Evolutionary conservation across 2,888 invertebrate species (phyloP).

Genomic region (Orchesella flavescens): DNA sequence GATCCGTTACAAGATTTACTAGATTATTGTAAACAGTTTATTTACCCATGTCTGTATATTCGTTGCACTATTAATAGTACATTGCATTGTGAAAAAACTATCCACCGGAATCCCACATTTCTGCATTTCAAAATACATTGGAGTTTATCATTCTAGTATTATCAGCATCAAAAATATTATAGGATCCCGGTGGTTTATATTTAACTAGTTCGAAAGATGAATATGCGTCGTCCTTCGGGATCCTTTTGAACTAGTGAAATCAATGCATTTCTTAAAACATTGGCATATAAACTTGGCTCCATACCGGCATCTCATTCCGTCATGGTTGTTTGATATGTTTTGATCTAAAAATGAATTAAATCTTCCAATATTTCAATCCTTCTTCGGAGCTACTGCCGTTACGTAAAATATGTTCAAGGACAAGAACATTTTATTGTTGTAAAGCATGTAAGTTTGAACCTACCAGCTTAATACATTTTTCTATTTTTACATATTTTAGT

Average conservation of each 20-base stretch:
- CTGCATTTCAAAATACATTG: background rate
- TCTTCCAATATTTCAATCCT: too few relatives aligned
- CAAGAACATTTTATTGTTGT: too few relatives aligned
- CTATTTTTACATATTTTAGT: conserved; percentile 21
- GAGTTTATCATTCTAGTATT: too few relatives aligned
- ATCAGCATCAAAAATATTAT: too few relatives aligned
- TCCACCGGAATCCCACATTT: conserved; percentile 29
- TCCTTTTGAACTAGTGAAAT: background rate
- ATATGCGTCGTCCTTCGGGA: conserved; percentile 8
- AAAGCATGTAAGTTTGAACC: too few relatives aligned
- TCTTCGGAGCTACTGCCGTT: too few relatives aligned
- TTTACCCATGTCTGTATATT: too few relatives aligned
- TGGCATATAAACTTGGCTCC: background rate
- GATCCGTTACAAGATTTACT: too few relatives aligned
- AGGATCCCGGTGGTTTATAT: background rate
- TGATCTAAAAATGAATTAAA: conserved; percentile 23
- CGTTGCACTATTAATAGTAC: too few relatives aligned
- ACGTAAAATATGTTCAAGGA: too few relatives aligned
- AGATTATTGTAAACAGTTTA: too few relatives aligned
- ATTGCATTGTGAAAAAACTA: too few relatives aligned
- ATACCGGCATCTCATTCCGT: background rate
- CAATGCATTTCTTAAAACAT: background rate
- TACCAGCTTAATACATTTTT: conserved; percentile 33
- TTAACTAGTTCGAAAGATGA: background rate
- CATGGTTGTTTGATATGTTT: background rate